These are phyloP conservation scores for Microplitis manilae DNA, from an alignment of 2,888 invertebrate species.

Conservation along the genomic window DNA sequence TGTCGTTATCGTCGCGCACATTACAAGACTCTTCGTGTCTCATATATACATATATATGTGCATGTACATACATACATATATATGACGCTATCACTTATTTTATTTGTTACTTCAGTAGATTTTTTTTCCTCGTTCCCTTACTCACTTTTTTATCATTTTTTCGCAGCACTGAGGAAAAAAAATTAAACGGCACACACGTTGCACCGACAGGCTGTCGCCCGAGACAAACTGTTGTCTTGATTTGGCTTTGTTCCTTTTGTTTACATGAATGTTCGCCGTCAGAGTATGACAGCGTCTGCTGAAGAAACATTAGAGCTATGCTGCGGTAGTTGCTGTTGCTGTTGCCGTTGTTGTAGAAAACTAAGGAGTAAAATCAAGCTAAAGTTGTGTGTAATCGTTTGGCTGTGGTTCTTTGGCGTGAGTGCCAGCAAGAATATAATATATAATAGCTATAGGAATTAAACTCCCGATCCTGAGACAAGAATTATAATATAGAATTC, in stretches of 20 bases:
- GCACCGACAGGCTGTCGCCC: neutral
- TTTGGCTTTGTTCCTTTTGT: slow-evolving; percentile 1
- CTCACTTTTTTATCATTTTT: neutral
- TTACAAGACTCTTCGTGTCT: slow-evolving; percentile 6
- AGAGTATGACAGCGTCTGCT: neutral
- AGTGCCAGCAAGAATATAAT: neutral
- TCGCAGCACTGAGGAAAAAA: neutral
- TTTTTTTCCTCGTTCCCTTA: neutral
- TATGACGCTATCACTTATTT: slow-evolving; percentile 5
- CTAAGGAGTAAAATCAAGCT: neutral
- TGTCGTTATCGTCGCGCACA: slow-evolving; percentile 32
- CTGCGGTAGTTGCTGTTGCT: neutral
- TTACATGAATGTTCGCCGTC: neutral
- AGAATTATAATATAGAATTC: neutral
- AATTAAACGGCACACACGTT: neutral
- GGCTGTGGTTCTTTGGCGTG: neutral
- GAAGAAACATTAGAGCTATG: neutral
- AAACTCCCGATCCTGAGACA: neutral
- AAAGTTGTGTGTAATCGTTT: neutral
- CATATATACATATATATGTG: neutral
- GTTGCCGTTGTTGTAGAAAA: neutral
- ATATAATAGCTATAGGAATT: neutral
- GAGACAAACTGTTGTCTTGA: neutral
- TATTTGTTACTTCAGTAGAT: neutral
- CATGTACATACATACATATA: neutral